These are phyloP conservation scores for Dysidea cf. avara DNA, from an alignment of 37 sponge, comb jelly and placozoan genomes.

Conservation along the genomic window DNA sequence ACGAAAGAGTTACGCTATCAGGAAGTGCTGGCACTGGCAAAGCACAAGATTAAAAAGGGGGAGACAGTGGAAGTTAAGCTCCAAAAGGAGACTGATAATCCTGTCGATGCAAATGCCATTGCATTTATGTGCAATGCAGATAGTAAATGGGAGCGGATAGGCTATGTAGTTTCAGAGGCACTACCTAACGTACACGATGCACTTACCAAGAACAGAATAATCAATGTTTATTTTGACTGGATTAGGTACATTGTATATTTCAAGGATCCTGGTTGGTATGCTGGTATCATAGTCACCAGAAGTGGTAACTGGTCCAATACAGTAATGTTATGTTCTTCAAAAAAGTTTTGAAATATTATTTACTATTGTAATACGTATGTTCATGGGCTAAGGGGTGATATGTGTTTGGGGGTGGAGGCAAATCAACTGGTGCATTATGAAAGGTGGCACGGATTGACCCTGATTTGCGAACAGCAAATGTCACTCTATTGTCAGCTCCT, in stretches of 20 bases:
- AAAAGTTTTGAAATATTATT: no score
- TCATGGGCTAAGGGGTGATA: not conserved
- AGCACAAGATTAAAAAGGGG: not conserved
- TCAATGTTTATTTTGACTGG: no score
- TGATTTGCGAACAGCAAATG: not conserved
- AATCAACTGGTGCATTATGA: conserved; percentile 4
- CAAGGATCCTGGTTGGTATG: no score
- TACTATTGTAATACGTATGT: no score
- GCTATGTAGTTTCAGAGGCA: not conserved
- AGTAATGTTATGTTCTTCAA: no score
- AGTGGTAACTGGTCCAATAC: no score
- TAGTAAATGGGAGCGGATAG: not conserved
- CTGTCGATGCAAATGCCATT: conserved; percentile 5
- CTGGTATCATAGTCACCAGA: no score
- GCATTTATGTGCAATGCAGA: conserved; percentile 3
- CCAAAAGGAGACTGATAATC: not conserved
- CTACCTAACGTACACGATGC: not conserved
- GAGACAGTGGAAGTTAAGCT: not conserved
- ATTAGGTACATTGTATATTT: no score
- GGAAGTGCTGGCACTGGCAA: not conserved
- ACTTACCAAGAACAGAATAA: no score
- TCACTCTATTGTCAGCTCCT: not conserved
- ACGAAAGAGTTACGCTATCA: not conserved
- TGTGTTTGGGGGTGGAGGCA: conserved; percentile 5
- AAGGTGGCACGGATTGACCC: conserved; percentile 8